Percentiles rank a stretch among this genome's conserved stretches.
Conservation (phyloP, 2,888 invertebrate species). For the Drosophila infuscata region DNA sequence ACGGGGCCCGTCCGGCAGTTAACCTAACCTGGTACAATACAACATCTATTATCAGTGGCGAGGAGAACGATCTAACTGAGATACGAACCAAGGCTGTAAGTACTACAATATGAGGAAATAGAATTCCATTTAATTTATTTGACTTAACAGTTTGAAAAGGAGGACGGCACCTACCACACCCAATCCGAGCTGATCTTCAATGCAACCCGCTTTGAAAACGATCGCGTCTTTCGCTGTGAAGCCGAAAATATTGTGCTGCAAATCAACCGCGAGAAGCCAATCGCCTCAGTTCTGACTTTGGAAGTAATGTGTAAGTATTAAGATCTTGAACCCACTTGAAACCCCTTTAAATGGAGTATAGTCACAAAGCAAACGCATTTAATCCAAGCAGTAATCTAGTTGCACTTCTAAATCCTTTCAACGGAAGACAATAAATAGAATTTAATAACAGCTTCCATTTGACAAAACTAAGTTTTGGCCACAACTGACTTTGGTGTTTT, state of each 20-base stretch:
- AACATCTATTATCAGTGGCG: constrained; percentile 85
- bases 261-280: constrained; percentile 90
- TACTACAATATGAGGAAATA: constrained; percentile 16
- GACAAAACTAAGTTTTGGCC: not conserved
- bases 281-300: constrained; percentile 89
- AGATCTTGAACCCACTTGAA: not conserved
- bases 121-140: not conserved
- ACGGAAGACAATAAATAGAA: not conserved
- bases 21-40: constrained; percentile 94
- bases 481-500: constrained; percentile 62
- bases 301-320: constrained; percentile 94
- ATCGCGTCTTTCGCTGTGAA: constrained; percentile 91
- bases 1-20: constrained; percentile 93
- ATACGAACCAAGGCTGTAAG: constrained; percentile 86
- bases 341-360: not conserved
- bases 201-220: constrained; percentile 93
- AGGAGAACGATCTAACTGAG: constrained; percentile 81
- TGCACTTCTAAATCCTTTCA: not conserved
- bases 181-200: constrained; percentile 91
- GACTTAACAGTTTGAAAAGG: constrained; percentile 86
- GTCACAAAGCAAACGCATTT: not conserved
- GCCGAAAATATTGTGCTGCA: constrained; percentile 93
- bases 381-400: not conserved
- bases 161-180: constrained; percentile 92
- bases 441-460: not conserved